Evolutionary conservation across 1,140 invertebrate genomes (phyloP).

Genomic region (Pseudomyrmex concolor): DNA sequence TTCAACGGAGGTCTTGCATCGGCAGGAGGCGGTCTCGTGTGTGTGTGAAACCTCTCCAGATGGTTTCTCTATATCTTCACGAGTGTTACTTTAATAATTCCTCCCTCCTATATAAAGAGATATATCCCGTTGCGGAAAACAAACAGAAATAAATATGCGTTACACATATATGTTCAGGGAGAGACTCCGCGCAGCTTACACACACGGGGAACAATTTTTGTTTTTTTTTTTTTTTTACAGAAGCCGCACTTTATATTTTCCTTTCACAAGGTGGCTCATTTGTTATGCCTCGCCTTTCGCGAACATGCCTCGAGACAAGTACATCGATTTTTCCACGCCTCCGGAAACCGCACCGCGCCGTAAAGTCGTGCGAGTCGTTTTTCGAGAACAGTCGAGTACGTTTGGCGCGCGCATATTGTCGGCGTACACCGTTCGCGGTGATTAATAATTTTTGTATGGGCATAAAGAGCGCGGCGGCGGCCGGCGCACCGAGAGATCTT

Average conservation of each 20-base stretch:
- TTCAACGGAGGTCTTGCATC: slow-evolving; percentile 60
- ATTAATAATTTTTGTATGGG: slow-evolving; percentile 51
- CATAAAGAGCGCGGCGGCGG: neutral
- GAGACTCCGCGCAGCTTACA: too few species aligned
- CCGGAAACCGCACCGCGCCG: neutral
- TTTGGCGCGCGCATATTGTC: neutral
- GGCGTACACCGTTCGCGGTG: slow-evolving; percentile 13
- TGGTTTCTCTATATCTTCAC: slow-evolving; percentile 21
- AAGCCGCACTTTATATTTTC: slow-evolving; percentile 10
- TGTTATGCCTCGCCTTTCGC: slow-evolving; percentile 33
- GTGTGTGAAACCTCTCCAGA: slow-evolving; percentile 48
- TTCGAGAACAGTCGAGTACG: slow-evolving; percentile 24
- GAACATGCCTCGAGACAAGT: slow-evolving; percentile 19
- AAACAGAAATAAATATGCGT: neutral
- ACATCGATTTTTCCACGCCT: slow-evolving; percentile 42
- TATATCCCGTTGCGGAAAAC: slow-evolving; percentile 24
- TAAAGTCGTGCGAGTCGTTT: slow-evolving; percentile 24
- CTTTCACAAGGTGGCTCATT: slow-evolving; percentile 20
- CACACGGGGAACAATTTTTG: slow-evolving; percentile 9
- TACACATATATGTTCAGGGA: too few species aligned
- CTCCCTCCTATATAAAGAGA: neutral
- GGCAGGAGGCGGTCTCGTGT: neutral
- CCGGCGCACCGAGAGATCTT: slow-evolving; percentile 21
- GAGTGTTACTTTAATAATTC: slow-evolving; percentile 41
- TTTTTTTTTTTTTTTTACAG: slow-evolving; percentile 16